Evolutionary conservation across 1,140 invertebrate species (phyloP).

Genomic region (Drosophila aff.): DNA sequence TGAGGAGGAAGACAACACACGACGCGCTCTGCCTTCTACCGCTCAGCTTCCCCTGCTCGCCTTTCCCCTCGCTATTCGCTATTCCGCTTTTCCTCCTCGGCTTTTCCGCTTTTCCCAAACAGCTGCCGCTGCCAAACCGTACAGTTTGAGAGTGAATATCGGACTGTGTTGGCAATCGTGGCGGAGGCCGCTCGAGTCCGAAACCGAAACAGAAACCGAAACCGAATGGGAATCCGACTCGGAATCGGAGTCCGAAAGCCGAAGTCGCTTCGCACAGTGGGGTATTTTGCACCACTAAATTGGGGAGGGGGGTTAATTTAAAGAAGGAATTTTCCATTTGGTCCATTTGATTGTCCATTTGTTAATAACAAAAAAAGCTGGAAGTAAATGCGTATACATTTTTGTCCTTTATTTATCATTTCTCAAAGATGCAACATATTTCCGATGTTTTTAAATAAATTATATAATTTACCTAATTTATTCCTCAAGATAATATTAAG

Average conservation of each 20-base stretch:
- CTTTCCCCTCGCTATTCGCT: slow-evolving; percentile 24
- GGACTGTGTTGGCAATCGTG: slow-evolving; percentile 37
- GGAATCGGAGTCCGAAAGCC: slow-evolving; percentile 21
- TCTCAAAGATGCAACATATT: background rate
- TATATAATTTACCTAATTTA: background rate
- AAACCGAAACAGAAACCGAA: slow-evolving; percentile 1
- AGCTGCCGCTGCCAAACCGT: slow-evolving; percentile 74
- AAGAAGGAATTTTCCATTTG: background rate
- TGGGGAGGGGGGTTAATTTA: background rate
- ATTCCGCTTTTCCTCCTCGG: slow-evolving; percentile 28
- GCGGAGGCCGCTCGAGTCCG: slow-evolving; percentile 11
- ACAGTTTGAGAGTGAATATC: slow-evolving; percentile 78
- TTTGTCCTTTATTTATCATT: too few species aligned
- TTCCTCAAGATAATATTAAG: background rate
- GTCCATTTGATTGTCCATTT: background rate
- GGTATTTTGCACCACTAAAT: background rate
- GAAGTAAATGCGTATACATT: too few species aligned
- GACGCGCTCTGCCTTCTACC: slow-evolving; percentile 48
- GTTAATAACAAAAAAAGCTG: background rate
- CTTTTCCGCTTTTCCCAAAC: slow-evolving; percentile 51
- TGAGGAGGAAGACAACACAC: slow-evolving; percentile 55
- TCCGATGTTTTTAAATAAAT: background rate
- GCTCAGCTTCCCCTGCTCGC: slow-evolving; percentile 42
- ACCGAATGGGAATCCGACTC: slow-evolving; percentile 25
- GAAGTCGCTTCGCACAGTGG: background rate